phyloP scores from a whole-genome alignment of 2,888 invertebrate species.

The Anaspis maculata region DNA sequence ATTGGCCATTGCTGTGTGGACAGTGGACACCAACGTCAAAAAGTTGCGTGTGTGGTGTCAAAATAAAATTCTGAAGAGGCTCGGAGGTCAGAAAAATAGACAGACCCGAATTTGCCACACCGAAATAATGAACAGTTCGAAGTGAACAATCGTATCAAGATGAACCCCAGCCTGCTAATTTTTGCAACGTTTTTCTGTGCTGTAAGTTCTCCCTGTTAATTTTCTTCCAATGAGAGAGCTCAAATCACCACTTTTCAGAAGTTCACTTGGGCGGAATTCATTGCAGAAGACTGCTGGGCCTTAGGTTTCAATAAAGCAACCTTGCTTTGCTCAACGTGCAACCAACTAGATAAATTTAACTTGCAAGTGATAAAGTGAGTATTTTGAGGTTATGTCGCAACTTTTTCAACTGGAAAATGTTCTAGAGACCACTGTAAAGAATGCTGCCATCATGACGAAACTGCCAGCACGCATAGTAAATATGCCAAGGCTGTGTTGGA shows the following conservation, averaged over 20 bases:
- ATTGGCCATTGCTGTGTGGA: no score
- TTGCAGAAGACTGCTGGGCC: slow-evolving; percentile 74
- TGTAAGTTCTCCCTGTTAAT: background rate
- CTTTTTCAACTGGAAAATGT: no score
- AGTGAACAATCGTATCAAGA: no score
- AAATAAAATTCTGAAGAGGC: no score
- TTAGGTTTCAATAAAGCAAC: slow-evolving; percentile 81
- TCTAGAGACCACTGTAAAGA: slow-evolving; percentile 60
- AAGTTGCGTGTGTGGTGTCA: no score
- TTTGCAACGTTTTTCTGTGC: no score
- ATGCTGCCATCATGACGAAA: slow-evolving; percentile 73
- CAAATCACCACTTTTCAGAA: no score
- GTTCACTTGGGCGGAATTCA: slow-evolving; percentile 39
- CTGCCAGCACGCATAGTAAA: slow-evolving; percentile 55
- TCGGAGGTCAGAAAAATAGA: no score
- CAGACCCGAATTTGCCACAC: no score
- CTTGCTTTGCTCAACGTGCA: slow-evolving; percentile 82
- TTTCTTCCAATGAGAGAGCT: slow-evolving; percentile 44
- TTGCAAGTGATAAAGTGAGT: slow-evolving; percentile 55
- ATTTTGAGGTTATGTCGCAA: slow-evolving; percentile 2
- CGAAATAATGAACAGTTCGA: no score
- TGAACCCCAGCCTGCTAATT: no score
- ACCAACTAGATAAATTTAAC: slow-evolving; percentile 69
- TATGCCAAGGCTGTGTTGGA: slow-evolving; percentile 89
- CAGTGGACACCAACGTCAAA: no score